Percentiles rank a stretch among this genome's conserved stretches.
These are phyloP conservation scores for Chrysomela aeneicollis DNA, from an alignment of 2,888 invertebrate species.

Conservation along the genomic window DNA sequence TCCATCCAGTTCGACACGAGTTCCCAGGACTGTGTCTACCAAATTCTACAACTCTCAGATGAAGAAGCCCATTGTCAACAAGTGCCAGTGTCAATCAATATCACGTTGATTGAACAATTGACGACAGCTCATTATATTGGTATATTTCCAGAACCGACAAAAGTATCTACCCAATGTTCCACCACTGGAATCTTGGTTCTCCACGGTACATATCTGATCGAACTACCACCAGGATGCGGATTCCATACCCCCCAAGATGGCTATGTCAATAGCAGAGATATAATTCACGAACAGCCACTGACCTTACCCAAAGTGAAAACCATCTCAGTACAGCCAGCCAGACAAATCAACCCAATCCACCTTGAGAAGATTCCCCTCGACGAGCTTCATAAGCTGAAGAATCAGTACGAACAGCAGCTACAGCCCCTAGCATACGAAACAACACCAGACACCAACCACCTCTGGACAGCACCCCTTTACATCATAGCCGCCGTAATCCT, in stretches of 20 bases:
- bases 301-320: slow-evolving; percentile 16
- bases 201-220: slow-evolving; percentile 19
- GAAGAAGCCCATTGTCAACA: no score
- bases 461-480: no score
- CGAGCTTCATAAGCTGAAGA: slow-evolving; percentile 14
- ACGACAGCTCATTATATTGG: slow-evolving; percentile 12
- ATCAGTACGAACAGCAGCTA: not conserved
- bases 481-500: no score
- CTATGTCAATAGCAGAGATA: slow-evolving; percentile 15
- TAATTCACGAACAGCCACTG: slow-evolving; percentile 15
- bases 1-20: not conserved
- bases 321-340: not conserved
- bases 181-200: slow-evolving; percentile 6
- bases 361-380: slow-evolving; percentile 17
- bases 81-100: no score
- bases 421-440: no score
- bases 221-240: slow-evolving; percentile 19
- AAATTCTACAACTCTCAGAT: not conserved
- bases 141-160: slow-evolving; percentile 15
- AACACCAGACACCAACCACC: no score
- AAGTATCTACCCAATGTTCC: slow-evolving; percentile 11
- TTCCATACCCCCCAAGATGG: slow-evolving; percentile 11
- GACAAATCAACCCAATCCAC: not conserved
- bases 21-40: no score
- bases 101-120: not conserved